These are phyloP conservation scores for Agrotis clavis DNA, from an alignment of 2,888 invertebrate species.

Conservation along the genomic window DNA sequence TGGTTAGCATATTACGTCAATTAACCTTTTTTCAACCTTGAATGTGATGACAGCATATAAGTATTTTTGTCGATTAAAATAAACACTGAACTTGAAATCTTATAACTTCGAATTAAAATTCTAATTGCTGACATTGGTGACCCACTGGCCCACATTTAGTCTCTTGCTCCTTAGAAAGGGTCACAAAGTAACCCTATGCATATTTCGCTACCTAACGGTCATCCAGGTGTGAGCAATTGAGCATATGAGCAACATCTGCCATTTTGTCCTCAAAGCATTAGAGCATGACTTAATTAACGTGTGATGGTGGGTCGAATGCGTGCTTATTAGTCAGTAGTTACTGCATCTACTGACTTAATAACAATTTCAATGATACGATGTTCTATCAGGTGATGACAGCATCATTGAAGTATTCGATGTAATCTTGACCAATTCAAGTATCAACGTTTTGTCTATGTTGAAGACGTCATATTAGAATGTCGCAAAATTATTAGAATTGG, in stretches of 20 bases:
- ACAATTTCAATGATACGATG: constrained; percentile 11
- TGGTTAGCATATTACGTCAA: constrained; percentile 41
- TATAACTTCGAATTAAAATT: neutral
- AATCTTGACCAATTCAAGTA: neutral
- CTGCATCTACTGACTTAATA: neutral
- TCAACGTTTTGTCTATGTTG: neutral
- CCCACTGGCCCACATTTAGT: neutral
- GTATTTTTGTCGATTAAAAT: constrained; percentile 34
- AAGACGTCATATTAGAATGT: neutral
- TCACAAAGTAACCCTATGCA: neutral
- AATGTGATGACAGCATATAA: constrained; percentile 37
- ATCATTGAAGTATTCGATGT: constrained; percentile 7
- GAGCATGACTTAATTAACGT: constrained; percentile 30
- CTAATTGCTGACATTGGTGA: neutral
- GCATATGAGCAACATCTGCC: constrained; percentile 24
- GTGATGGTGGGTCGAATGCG: neutral
- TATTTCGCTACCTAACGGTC: constrained; percentile 13
- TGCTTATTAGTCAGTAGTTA: neutral
- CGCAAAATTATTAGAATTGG: neutral
- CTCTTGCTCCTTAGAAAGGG: neutral
- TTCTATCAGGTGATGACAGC: neutral
- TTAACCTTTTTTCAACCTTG: constrained; percentile 51
- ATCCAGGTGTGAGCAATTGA: constrained; percentile 16
- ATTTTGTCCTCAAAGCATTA: constrained; percentile 17
- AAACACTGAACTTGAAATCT: constrained; percentile 25